Base-by-base conservation (phyloP, 1,140 invertebrate genomes). In the Drosophila lini region DNA sequence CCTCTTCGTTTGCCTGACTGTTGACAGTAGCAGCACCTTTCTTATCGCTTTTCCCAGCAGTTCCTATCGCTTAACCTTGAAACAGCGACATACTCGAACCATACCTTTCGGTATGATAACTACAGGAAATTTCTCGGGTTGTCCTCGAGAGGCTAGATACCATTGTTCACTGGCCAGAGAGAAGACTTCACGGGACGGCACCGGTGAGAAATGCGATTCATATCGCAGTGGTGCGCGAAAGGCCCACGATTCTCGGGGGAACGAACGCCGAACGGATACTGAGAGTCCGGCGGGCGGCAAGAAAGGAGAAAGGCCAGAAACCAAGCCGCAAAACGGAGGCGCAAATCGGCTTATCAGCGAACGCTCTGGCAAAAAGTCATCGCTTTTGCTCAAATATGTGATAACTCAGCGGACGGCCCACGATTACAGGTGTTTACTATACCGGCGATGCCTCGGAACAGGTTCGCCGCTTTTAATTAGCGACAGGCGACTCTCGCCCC, bases 311-410 rank as follows among this genome's bases (percentile, higher is more conserved):
- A 83, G 57, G 44, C 60, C 38, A 50, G 44, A 42, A 57, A 34
- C 19, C 36, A 40, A 4, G 34, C 34, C 3, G 65, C 42, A 68
- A 80, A 73, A 78, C 65, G 62, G 68, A 80, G 80, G 74, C 84
- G 85, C 84, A 89, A 89, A 89, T 89, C 84, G 81, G 85, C 84
- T 89, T 90, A 89, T 90, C 84, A 84, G 57, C 74, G 57, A 53
- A 13, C 53, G 68, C 56, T 67, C 64, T 58, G 50, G 62, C 63
- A 34, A 56, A 74, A 69, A 78, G 71, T 63, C 80, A 83, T 61
- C 70, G 61, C 47, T 45, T 61, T 69, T 69, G 61, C 71, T 83
- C 57, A 80, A 70, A 83, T 80, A 83, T 83, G 65, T 69, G 80
- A 83, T 84, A 83, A 83, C 76, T 81, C 55, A 78, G 77, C 77